Base-by-base conservation (phyloP, 1,140 invertebrate species). In the Dendrolimus punctatus region DNA sequence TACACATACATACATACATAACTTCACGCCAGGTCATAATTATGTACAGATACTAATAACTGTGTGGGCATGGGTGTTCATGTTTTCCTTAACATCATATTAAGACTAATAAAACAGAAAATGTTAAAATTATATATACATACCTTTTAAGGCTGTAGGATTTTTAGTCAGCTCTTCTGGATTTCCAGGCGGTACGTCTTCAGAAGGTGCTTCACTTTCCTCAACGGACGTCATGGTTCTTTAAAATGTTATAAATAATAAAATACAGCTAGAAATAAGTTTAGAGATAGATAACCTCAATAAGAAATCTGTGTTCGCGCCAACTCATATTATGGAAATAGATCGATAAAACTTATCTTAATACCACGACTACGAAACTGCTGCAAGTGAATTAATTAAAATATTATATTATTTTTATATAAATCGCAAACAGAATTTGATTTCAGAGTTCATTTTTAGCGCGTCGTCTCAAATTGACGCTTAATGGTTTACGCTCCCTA, bases 151-250 rank as follows among this genome's bases (percentile, higher is more conserved):
- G 47, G 89, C 87, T 60, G 87, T 86, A 43, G 91, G 89, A 87
- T 92, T 91, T 79, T 90, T 92, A 60, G 89, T 89, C 57, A 93
- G 88, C 74, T 91, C 90, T 50, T 91, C 89, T 62, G 91, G 90
- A 83, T 91, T 90, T 56, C 80, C 83, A 42, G 62, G 51, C 45
- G 88, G 72, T 39, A 81, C 74, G 37, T 85, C 76, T 49, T 84
- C 82, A 8, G 69, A 47, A 36, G 73, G 46, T 39, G 73, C 52
- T 49, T 85, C 84, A 8, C 76, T 71, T 68, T 87, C 85, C 66
- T 85, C 84, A 42, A 76, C 60, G 37, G 79, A 73, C 52, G 80
- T 78, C 83, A 86, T 86, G 54, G 4, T 69, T 53, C n/a, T 36
- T 7, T 44, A 9, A 44, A 7, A 46, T 10, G 41, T 6, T 43